These are phyloP conservation scores for Micromys minutus DNA, from an alignment of 2,113 vertebrate genomes.

Conservation along the genomic window DNA sequence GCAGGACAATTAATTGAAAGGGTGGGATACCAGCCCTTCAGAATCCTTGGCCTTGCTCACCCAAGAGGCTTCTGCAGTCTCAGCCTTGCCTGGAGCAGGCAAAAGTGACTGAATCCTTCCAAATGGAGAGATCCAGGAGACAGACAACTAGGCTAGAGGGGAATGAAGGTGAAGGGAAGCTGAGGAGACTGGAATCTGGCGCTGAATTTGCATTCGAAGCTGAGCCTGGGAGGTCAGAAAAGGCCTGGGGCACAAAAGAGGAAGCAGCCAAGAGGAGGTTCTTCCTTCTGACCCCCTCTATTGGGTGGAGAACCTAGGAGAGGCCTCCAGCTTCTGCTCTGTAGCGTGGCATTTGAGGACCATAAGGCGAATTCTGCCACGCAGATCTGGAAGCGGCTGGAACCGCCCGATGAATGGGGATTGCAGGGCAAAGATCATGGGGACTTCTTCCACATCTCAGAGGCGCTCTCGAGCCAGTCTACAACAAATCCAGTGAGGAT, in stretches of 20 bases:
- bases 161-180: background rate
- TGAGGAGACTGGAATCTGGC: background rate
- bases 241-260: background rate
- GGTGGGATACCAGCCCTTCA: background rate
- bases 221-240: background rate
- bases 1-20: background rate
- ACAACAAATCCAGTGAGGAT: background rate
- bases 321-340: background rate
- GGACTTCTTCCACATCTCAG: background rate
- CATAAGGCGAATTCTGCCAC: background rate
- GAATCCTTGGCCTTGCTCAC: background rate
- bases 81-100: background rate
- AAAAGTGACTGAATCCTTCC: background rate
- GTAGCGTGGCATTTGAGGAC: background rate
- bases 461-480: background rate
- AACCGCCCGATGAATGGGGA: background rate
- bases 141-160: background rate
- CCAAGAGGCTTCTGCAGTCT: background rate
- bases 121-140: background rate
- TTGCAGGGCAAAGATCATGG: background rate
- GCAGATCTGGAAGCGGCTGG: background rate
- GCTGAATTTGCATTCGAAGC: background rate
- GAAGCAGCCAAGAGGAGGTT: background rate
- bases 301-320: background rate
- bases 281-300: accelerated